These are phyloP conservation scores for Pseudomyrmex gracilis DNA, from an alignment of 1,140 invertebrate genomes.

Conservation along the genomic window DNA sequence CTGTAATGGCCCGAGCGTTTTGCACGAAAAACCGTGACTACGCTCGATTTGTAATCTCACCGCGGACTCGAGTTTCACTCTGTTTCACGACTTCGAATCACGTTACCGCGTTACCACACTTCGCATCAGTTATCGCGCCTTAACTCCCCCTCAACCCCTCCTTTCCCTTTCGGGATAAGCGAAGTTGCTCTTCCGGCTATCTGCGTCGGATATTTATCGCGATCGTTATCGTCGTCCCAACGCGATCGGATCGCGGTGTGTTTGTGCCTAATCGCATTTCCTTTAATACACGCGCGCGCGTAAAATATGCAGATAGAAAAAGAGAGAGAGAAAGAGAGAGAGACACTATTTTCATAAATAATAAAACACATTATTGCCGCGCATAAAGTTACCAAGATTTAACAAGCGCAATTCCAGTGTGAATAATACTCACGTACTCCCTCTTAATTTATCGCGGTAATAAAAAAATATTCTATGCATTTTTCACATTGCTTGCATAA, in stretches of 20 bases:
- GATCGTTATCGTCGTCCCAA: constrained; percentile 4
- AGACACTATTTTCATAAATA: too few relatives aligned
- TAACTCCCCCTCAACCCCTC: constrained; percentile 12
- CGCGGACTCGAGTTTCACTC: constrained; percentile 53
- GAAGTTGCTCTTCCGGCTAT: constrained; percentile 37
- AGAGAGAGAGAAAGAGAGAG: too few relatives aligned
- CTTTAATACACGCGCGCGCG: too few relatives aligned
- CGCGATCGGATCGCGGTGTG: too few relatives aligned
- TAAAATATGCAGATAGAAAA: too few relatives aligned
- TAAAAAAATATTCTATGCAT: background rate
- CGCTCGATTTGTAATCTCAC: constrained; percentile 62
- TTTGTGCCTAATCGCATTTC: too few relatives aligned
- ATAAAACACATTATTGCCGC: background rate
- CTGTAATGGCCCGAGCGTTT: constrained; percentile 18
- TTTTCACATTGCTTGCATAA: too few relatives aligned
- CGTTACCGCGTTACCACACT: constrained; percentile 64
- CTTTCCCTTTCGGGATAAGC: constrained; percentile 24
- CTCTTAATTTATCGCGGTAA: background rate
- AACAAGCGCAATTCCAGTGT: background rate
- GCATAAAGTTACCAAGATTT: background rate
- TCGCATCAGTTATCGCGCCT: constrained; percentile 63
- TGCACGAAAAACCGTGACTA: constrained; percentile 67
- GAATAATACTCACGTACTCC: background rate
- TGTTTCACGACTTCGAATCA: constrained; percentile 65
- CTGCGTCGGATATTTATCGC: constrained; percentile 47